Base-by-base conservation (phyloP, 53 echinoderm and acorn worm species). In the Zoroaster sp. region DNA sequence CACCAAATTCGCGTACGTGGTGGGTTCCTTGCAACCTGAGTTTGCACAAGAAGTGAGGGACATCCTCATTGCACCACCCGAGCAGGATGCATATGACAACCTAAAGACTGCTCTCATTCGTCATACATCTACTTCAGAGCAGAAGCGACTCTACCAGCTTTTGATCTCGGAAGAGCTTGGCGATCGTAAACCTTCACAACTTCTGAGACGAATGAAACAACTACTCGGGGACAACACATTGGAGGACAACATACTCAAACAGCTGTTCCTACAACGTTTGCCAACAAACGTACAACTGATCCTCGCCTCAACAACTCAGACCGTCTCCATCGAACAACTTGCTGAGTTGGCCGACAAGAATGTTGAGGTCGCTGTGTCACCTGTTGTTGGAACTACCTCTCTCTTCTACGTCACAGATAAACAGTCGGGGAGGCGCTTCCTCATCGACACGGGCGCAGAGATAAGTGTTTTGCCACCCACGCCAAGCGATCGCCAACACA, bases 251-350 rank as follows among this genome's bases (percentile, higher is more conserved):
- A 82, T 82, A 17, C 34, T 39, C 32, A 82, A 66, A 31, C 86
- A 72, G 33, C 49, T 86, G 4, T 86, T 86, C 52, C 18, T 86
- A 2, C 86, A 86, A 72, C 43, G 73, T 11, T 35, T 86, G 45
- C 86, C 86, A n/a, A 12, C 23, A n/a, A 86, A 86, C 15, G 86
- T 40, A 2, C 83, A 82, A 66, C 40, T 66, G n/a, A 86, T 86
- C 47, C 51, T 86, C 21, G 86, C 86, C 15, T 86, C 86, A 7
- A 86, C 72, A 11, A 30, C 31, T 0, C 39, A 86, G 4, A 49
- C 47, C 9, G 43, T 46, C 35, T 10, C 44, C 28, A 45, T 86
- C 11, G 34, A 72, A 32, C 71, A 86, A 38, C 52, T 86, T 7
- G 86, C 86, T 2, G 49, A 45, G 18, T 2, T 86, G 20, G 86